Percentiles rank a stretch among this genome's conserved stretches.
phyloP scores from a whole-genome alignment of 1,140 invertebrate species.

The Atta cephalotes region DNA sequence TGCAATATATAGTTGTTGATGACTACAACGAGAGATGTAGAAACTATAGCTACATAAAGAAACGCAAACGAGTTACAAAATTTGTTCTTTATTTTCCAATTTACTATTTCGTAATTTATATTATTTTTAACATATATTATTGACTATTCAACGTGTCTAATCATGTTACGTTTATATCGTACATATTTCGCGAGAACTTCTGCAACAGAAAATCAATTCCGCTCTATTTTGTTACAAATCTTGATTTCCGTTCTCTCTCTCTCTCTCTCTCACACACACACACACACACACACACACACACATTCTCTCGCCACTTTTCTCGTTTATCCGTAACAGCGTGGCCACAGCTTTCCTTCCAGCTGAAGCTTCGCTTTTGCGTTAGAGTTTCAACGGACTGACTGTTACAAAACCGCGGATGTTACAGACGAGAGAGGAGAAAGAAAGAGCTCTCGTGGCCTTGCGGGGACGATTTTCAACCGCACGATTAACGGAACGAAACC shows the following conservation, averaged over 20 bases:
- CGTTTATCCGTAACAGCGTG: conserved; percentile 34
- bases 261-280: too few species aligned
- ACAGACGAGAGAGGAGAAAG: neutral
- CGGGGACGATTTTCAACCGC: conserved; percentile 46
- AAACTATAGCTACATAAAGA: neutral
- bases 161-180: neutral
- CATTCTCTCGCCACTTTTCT: conserved; percentile 34
- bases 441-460: conserved; percentile 44
- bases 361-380: conserved; percentile 58
- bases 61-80: conserved; percentile 11
- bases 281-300: too few species aligned
- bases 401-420: conserved; percentile 64
- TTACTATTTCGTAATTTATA: neutral
- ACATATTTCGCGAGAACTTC: conserved; percentile 7
- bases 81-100: neutral
- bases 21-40: neutral
- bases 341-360: conserved; percentile 68
- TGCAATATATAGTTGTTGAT: conserved; percentile 61
- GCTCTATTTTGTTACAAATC: conserved; percentile 44
- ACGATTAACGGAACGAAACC: conserved; percentile 43
- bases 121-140: neutral
- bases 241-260: neutral
- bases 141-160: conserved; percentile 1
- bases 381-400: conserved; percentile 71
- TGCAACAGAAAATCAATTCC: conserved; percentile 40